Evolutionary conservation across 2,888 invertebrate species (phyloP).

Genomic region (Mylabris sibirica): DNA sequence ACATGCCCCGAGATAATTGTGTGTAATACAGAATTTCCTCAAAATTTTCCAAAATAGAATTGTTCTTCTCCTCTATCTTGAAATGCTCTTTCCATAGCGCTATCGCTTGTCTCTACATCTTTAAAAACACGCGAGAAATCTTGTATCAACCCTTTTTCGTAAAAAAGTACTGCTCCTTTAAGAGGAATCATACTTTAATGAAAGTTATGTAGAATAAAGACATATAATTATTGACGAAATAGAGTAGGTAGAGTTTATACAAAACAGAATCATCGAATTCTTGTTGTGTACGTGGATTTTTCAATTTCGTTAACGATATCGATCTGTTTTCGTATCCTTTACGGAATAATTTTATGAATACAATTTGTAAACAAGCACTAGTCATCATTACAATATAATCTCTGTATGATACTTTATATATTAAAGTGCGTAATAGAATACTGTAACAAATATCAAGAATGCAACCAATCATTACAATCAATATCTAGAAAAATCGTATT

Average conservation of each 20-base stretch:
- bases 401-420: background rate
- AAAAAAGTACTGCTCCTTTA: too few species aligned
- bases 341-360: conserved; percentile 47
- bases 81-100: too few species aligned
- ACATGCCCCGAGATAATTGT: too few species aligned
- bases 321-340: conserved; percentile 48
- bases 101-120: too few species aligned
- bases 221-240: conserved; percentile 54
- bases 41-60: too few species aligned
- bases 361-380: conserved; percentile 38
- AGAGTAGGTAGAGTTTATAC: conserved; percentile 53
- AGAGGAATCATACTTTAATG: conserved; percentile 48
- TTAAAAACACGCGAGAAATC: too few species aligned
- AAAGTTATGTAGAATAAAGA: conserved; percentile 55
- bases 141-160: too few species aligned
- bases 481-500: background rate
- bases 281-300: conserved; percentile 55
- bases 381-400: conserved; percentile 7
- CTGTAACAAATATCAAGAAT: conserved; percentile 34
- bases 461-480: conserved; percentile 35
- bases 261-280: conserved; percentile 54
- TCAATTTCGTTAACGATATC: conserved; percentile 51
- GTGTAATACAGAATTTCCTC: too few species aligned
- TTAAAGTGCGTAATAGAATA: conserved; percentile 19
- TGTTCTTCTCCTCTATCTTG: too few species aligned